These are phyloP conservation scores for Caranx melampygus DNA, from an alignment of 2,113 vertebrate species.

Conservation along the genomic window DNA sequence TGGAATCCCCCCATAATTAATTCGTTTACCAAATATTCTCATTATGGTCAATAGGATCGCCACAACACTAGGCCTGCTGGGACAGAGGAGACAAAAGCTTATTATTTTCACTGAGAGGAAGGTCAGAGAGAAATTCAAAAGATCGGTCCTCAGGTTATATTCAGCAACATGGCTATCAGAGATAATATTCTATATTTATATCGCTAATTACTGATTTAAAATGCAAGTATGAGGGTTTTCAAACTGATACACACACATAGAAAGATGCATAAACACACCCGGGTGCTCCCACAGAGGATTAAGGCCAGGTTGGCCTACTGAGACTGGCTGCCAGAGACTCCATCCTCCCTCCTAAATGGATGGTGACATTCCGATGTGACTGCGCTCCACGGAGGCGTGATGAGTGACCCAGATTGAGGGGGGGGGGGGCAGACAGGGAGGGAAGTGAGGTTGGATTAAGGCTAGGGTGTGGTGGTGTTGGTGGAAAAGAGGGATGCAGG, in stretches of 20 bases:
- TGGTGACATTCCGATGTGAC: constrained; percentile 76
- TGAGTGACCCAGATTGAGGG: constrained; percentile 76
- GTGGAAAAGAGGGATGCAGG: not conserved
- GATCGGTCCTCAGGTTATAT: not conserved
- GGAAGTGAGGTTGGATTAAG: constrained; percentile 53
- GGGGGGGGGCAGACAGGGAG: constrained; percentile 18
- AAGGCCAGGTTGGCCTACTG: constrained; percentile 71
- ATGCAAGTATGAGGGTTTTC: not conserved
- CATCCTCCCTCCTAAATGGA: constrained; percentile 70
- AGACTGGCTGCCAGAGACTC: constrained; percentile 67
- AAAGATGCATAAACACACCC: not conserved
- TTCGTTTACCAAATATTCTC: not conserved
- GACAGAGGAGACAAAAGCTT: too few relatives aligned
- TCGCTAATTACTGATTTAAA: not conserved
- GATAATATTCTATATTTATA: not conserved
- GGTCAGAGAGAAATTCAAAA: not conserved
- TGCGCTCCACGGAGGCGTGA: constrained; percentile 63
- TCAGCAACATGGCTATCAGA: not conserved
- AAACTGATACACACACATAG: not conserved
- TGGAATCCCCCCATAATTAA: not conserved
- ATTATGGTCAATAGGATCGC: too few relatives aligned
- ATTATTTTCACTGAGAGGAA: not conserved
- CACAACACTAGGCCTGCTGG: too few relatives aligned
- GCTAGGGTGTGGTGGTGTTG: constrained; percentile 28
- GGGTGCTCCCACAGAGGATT: constrained; percentile 64